phyloP scores from a whole-genome alignment of 2,797 vertebrate species.

The Schizopygopsis malacanthus region DNA sequence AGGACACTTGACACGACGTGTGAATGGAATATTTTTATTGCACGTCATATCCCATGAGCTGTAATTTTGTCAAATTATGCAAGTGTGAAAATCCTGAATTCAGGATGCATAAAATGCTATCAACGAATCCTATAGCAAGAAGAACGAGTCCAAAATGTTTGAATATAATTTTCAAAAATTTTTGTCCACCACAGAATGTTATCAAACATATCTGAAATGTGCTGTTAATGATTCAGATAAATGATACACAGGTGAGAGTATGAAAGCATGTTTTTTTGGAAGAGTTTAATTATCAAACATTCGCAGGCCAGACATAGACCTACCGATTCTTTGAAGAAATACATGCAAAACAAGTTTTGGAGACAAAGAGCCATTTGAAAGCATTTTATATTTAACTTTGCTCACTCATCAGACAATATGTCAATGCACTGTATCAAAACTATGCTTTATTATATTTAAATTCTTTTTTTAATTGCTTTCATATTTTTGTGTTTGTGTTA shows the following conservation, averaged over 20 bases:
- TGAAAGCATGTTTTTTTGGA: neutral
- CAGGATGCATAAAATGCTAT: too few species aligned
- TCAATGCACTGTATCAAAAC: too few species aligned
- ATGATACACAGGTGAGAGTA: too few species aligned
- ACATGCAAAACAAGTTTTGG: neutral
- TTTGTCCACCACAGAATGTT: neutral
- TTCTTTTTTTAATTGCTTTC: neutral
- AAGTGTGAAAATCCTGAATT: neutral
- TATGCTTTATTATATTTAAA: too few species aligned
- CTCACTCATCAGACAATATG: neutral
- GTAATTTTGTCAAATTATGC: constrained; percentile 6
- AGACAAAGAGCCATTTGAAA: neutral
- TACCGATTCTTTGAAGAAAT: neutral
- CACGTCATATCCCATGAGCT: constrained; percentile 2
- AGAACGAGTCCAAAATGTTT: neutral
- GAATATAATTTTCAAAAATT: neutral
- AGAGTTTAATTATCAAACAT: neutral
- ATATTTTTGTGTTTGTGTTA: neutral
- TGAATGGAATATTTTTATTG: constrained; percentile 23
- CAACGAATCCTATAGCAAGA: neutral
- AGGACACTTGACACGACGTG: constrained; percentile 6
- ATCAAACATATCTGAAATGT: too few species aligned
- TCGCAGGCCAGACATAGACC: neutral
- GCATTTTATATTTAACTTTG: neutral
- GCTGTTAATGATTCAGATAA: too few species aligned